Base-by-base conservation (phyloP, 1,140 invertebrate species). In the Drosophila murphyi region DNA sequence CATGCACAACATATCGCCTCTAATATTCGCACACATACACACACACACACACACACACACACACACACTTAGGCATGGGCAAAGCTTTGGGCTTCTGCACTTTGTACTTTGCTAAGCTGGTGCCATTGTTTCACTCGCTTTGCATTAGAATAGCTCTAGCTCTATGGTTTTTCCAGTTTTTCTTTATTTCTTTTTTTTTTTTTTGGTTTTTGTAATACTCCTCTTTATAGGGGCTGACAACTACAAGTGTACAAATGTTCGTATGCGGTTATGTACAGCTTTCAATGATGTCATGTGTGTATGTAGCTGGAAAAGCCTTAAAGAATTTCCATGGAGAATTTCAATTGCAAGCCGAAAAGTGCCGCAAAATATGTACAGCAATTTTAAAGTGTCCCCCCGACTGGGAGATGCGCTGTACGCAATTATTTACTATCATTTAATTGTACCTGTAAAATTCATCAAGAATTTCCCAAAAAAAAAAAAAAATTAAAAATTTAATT, bases 131-230 rank as follows among this genome's bases (percentile, higher is more conserved):
- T 60, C 56, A 61, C 35, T 54, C 39, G 37, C 8, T 55, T 55
- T 55, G 48, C 48, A 60, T 69, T 69, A 69, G 56, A 52, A 69
- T 52, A 60, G 56, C 65, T 20, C 4, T 45, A 54, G 56, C 65
- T 20, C 4, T 45, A 54, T 57, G 41, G 39, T 47, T 62, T 67
- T 69, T 61, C 37, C 48, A 61, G n/a, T 3, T 5, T 47, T 50
- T 52, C n/a, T 45, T 31, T 65, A 28, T 20, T 20, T 6, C 51
- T 12, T 51, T 6, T 31, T 65, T 34, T 6, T 62, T 12, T 51
- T n/a, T 62, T 62, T 32, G 3, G 2, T 35, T 32, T 47, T 60
- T 60, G 2, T 32, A 4, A 32, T 32, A n/a, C 31, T 48, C 28
- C 28, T 1, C 6, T 48, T 48, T 48, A 28, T 48, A 28, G 6